phyloP scores from a whole-genome alignment of 2,797 vertebrate species.

The Spea hammondii region DNA sequence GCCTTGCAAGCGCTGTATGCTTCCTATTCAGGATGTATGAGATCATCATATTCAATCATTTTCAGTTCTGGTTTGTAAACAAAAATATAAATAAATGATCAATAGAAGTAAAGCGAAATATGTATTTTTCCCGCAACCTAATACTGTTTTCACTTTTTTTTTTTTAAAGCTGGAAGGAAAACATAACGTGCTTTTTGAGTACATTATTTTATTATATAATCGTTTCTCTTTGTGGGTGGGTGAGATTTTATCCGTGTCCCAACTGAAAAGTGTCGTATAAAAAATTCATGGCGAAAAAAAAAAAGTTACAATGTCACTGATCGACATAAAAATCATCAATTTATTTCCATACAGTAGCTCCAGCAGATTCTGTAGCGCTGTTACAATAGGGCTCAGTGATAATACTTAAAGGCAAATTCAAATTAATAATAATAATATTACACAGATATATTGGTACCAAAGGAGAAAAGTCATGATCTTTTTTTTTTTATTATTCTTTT shows the following conservation, averaged over 20 bases:
- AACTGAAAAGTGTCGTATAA: constrained; percentile 26
- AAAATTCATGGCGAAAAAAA: constrained; percentile 33
- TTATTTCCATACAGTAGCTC: too few relatives aligned
- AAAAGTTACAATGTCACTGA: neutral
- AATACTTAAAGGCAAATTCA: too few relatives aligned
- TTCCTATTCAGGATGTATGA: constrained; percentile 2
- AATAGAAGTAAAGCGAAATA: constrained; percentile 8
- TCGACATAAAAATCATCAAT: too few relatives aligned
- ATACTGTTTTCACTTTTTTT: neutral
- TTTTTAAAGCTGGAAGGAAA: neutral
- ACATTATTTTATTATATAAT: constrained; percentile 39
- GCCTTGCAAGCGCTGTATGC: neutral
- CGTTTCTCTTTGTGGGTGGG: constrained; percentile 21
- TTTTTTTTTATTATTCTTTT: too few relatives aligned
- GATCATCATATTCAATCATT: neutral
- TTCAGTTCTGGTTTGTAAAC: neutral
- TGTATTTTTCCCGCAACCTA: neutral
- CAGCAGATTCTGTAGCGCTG: too few relatives aligned
- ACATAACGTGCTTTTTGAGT: neutral
- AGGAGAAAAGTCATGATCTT: too few relatives aligned
- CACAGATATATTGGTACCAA: too few relatives aligned
- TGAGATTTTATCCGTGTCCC: constrained; percentile 40
- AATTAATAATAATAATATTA: too few relatives aligned
- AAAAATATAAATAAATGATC: neutral
- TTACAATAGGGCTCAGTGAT: too few relatives aligned